Conservation (phyloP, 2,888 invertebrate genomes). For the Tethea ocularis region DNA sequence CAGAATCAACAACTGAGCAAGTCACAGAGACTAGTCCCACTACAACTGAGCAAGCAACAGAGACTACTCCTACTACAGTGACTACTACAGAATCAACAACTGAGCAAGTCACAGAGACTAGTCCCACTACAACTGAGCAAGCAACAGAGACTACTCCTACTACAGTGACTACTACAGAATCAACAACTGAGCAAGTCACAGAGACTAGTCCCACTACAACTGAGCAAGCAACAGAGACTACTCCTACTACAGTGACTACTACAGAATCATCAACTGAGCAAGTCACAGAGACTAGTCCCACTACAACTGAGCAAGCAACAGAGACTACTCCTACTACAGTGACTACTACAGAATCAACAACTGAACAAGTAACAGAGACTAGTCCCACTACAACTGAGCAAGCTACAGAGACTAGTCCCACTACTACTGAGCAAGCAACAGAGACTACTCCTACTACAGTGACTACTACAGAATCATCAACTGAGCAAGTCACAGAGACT, state of each 20-base stretch:
- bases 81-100: conserved; percentile 11
- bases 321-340: background rate
- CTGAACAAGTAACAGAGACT: background rate
- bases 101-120: conserved; percentile 9
- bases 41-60: conserved; percentile 4
- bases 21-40: background rate
- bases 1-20: background rate
- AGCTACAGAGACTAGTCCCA: conserved; percentile 15
- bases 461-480: background rate
- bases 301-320: background rate
- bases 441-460: background rate
- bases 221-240: conserved; percentile 3
- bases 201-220: conserved; percentile 10
- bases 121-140: background rate
- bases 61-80: conserved; percentile 14
- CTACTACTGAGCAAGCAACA: conserved; percentile 11
- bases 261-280: background rate
- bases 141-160: conserved; percentile 13
- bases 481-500: background rate
- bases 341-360: conserved; percentile 5
- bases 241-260: too few species aligned
- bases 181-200: conserved; percentile 5
- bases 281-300: background rate
- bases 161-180: conserved; percentile 6
- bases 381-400: background rate